These are phyloP conservation scores for Salvelinus sp. DNA, from an alignment of 2,113 vertebrate species.

Conservation along the genomic window DNA sequence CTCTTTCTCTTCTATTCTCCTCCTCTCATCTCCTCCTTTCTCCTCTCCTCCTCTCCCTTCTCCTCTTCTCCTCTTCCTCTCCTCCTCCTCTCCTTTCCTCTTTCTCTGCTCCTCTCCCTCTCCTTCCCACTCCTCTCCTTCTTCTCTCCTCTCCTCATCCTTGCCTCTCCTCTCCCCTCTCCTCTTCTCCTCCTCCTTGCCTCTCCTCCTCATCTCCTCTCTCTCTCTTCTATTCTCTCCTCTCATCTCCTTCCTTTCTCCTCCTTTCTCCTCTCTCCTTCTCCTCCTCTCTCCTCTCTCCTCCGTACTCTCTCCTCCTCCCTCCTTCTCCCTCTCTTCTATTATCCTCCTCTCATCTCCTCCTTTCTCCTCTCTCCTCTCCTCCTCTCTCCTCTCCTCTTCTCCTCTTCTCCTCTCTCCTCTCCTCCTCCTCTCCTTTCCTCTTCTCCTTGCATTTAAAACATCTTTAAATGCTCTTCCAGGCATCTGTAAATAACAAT, in stretches of 20 bases:
- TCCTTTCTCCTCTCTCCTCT: slow-evolving; percentile 1
- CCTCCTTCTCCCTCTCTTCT: too few relatives aligned
- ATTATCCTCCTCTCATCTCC: neutral
- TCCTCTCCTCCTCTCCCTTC: neutral
- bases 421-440: slow-evolving; percentile 3
- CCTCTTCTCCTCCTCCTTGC: neutral
- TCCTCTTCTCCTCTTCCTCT: neutral
- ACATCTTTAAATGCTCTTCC: neutral
- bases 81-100: neutral
- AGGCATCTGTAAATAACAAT: slow-evolving; percentile 23
- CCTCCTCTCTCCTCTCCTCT: too few relatives aligned
- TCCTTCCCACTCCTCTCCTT: slow-evolving; percentile 4
- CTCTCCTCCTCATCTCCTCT: neutral
- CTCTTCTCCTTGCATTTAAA: too few relatives aligned
- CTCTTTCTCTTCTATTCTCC: neutral
- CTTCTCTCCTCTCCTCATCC: too few relatives aligned
- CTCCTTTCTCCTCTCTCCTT: too few relatives aligned
- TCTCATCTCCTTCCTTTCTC: accelerated
- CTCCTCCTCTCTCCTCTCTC: too few relatives aligned
- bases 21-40: too few relatives aligned
- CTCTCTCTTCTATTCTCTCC: neutral
- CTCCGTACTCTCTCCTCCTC: neutral
- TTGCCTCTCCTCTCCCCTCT: neutral
- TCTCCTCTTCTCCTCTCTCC: neutral
- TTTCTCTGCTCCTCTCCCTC: neutral